Percentiles rank a stretch among this genome's conserved stretches.
phyloP scores from a whole-genome alignment of 2,888 invertebrate species.

The Cheilosia urbana region DNA sequence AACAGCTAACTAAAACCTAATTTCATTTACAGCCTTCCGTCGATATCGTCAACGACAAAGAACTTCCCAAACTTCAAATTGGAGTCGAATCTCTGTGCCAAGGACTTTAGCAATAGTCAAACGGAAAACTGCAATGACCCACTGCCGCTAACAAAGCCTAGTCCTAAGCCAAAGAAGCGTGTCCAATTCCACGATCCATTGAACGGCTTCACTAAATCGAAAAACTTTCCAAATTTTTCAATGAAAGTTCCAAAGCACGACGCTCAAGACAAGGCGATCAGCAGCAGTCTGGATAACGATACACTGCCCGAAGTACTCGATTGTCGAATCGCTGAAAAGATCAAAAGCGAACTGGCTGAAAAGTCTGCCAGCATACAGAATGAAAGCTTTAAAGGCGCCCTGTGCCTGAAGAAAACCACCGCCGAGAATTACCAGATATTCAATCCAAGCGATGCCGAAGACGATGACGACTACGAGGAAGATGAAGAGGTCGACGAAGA shows the following conservation, averaged over 20 bases:
- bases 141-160: slow-evolving; percentile 56
- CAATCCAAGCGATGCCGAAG: slow-evolving; percentile 77
- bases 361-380: slow-evolving; percentile 78
- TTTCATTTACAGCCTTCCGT: slow-evolving; percentile 79
- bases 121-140: slow-evolving; percentile 77
- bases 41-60: slow-evolving; percentile 82
- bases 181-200: slow-evolving; percentile 82
- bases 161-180: slow-evolving; percentile 81
- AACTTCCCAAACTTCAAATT: slow-evolving; percentile 83
- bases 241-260: slow-evolving; percentile 82
- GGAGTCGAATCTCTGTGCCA: slow-evolving; percentile 83
- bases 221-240: slow-evolving; percentile 78
- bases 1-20: no score
- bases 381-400: slow-evolving; percentile 70
- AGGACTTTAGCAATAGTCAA: slow-evolving; percentile 80
- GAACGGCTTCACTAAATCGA: slow-evolving; percentile 80
- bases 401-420: slow-evolving; percentile 76
- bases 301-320: slow-evolving; percentile 82
- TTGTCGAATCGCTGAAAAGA: slow-evolving; percentile 83
- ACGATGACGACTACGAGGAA: slow-evolving; percentile 78
- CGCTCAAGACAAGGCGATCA: slow-evolving; percentile 79
- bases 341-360: slow-evolving; percentile 83
- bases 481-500: slow-evolving; percentile 80
- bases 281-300: slow-evolving; percentile 78
- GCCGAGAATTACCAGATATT: slow-evolving; percentile 66